Evolutionary conservation across 2,797 vertebrate genomes (phyloP), one percentile per base, ranked within the genome.

Genomic region (Balearica regulorum): DNA sequence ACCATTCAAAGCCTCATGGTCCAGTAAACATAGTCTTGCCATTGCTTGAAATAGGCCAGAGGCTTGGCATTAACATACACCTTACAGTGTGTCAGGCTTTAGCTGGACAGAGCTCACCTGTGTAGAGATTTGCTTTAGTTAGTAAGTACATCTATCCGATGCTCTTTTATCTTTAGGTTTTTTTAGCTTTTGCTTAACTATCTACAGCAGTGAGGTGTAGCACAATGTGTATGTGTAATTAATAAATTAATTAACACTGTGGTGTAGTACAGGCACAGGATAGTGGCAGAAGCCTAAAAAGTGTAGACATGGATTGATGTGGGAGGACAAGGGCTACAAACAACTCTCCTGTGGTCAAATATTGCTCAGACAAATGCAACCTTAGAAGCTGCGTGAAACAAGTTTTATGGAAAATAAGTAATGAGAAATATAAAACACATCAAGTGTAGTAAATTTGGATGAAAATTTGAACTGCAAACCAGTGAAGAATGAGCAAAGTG

Each of bases 271-370:
- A 37, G 31, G 7, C 5, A 6, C 5, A 49, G 9, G 15, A 12
- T n/a, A 28, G 44, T 31, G 4, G 25, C 4, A 18, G 26, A 35
- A 66, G 8, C 11, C 14, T 72, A 24, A 62, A 55, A 57, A 24
- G 4, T 16, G 3, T 33, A 51, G 26, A 5, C 8, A 20, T 2
- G 2, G 16, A 8, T 13, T 35, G 31, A n/a, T 53, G 16, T 0
- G 5, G 33, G 14, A 24, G 4, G n/a, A 57, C 14, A 60, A 60
- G 19, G 8, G 16, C 3, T 85, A 35, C 62, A 44, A 83, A 58
- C 4, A 37, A 11, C 11, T 77, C 15, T 13, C 13, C 8, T 19
- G 3, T 8, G 4, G 9, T 68, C 12, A 55, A 75, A 31, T 29
- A 55, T 20, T 33, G 3, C 21, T 51, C 35, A 46, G 18, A 55